Evolutionary conservation across 2,113 vertebrate species (phyloP), one percentile per base, ranked within the genome.

Genomic region (Stictonetta naevosa): DNA sequence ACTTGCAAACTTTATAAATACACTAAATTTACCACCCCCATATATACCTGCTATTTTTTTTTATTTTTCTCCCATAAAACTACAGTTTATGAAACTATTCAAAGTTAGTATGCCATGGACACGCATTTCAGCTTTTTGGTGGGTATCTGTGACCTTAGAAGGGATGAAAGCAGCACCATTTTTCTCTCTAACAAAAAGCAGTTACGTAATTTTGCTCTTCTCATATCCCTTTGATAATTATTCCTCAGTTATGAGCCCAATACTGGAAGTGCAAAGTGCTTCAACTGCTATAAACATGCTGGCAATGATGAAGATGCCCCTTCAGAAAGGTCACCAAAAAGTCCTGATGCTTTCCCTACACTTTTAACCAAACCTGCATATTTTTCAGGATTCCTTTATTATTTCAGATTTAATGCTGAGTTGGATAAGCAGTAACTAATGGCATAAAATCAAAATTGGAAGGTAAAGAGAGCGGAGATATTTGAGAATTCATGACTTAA

Each of bases 301-400:
- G n/a, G 23, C 25, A 55, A 40, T n/a, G 33, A 44, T 20, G 7
- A 33, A 26, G 38, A 46, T 12, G 17, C 19, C 17, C 55, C 63
- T 55, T 38, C 50, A 44, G 48, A 48, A 55, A 53, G 6, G 19
- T 28, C 55, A 67, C 31, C 68, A 50, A 18, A 56, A 58, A 55
- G n/a, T 23, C 38, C 13, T 3, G 5, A 34, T 34, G 11, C 4
- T 5, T 4, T 22, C 42, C 10, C 64, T 1, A 3, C 3, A 8
- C 36, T 79, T 82, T 62, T 48, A 74, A 69, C 15, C 18, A 50
- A 31, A 66, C 17, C 13, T 15, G 10, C 10, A 7, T 18, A n/a
- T 26, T 13, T 31, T 68, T 38, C 46, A 31, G 13, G 8, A 50
- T 53, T 50, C 48, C 50, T n/a, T 80, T 44, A 14, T 1, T 2